Evolutionary conservation across 2,113 vertebrate genomes (phyloP).

Genomic region (Octodon degus): DNA sequence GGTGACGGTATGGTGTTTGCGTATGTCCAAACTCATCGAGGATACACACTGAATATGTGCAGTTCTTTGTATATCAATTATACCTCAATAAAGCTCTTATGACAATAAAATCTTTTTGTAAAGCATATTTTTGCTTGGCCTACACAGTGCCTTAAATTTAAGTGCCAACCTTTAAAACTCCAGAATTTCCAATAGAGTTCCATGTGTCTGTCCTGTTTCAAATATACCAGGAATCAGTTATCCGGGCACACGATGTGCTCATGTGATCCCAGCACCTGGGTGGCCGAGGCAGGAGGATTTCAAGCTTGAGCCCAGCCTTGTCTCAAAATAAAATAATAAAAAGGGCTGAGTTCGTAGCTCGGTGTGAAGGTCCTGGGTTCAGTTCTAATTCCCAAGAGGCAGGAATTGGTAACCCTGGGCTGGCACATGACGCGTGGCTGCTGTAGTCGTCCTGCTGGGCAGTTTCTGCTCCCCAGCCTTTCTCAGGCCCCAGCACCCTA

Average conservation of each 20-base stretch:
- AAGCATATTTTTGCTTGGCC: slow-evolving; percentile 3
- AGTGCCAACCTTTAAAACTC: slow-evolving; percentile 37
- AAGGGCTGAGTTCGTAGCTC: neutral
- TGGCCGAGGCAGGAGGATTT: too few relatives aligned
- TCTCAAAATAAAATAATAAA: neutral
- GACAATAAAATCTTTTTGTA: neutral
- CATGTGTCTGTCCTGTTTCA: neutral
- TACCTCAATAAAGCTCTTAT: neutral
- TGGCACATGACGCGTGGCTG: neutral
- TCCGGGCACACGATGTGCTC: neutral
- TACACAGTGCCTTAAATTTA: neutral
- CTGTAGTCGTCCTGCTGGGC: too few relatives aligned
- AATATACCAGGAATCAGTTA: neutral
- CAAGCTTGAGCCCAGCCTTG: too few relatives aligned
- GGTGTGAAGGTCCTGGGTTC: neutral
- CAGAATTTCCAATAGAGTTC: slow-evolving; percentile 1
- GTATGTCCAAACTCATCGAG: neutral
- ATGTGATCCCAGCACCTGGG: neutral
- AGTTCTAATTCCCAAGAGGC: neutral
- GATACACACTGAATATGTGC: neutral
- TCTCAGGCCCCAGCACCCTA: neutral
- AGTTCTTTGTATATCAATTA: neutral
- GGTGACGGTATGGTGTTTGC: neutral
- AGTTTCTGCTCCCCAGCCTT: neutral
- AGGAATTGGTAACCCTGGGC: neutral